These are phyloP conservation scores for Himalopsyche phryganea DNA, from an alignment of 1,140 invertebrate species.

Conservation along the genomic window DNA sequence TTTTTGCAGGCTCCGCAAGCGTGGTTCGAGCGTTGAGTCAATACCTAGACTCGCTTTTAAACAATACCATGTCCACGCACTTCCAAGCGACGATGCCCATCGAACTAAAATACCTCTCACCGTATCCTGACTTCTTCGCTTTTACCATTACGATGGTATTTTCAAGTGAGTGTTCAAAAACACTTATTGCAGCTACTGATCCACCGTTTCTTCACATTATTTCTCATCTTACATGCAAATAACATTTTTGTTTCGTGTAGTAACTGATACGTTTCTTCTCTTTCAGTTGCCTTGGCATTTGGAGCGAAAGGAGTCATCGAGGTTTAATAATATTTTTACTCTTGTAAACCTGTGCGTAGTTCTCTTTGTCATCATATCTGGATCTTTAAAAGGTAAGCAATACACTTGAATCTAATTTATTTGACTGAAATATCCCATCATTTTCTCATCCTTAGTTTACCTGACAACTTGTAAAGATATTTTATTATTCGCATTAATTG, in stretches of 20 bases:
- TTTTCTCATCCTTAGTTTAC: too few species aligned
- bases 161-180: slow-evolving; percentile 55
- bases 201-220: too few species aligned
- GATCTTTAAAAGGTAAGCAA: slow-evolving; percentile 67
- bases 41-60: slow-evolving; percentile 64
- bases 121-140: slow-evolving; percentile 68
- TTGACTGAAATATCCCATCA: too few species aligned
- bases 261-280: too few species aligned
- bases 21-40: slow-evolving; percentile 78
- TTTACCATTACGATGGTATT: slow-evolving; percentile 59
- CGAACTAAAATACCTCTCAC: slow-evolving; percentile 63
- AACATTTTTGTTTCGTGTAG: too few species aligned
- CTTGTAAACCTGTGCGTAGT: slow-evolving; percentile 80
- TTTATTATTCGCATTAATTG: too few species aligned
- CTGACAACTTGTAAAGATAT: too few species aligned
- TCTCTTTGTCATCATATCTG: slow-evolving; percentile 77
- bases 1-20: slow-evolving; percentile 69
- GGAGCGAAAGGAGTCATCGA: slow-evolving; percentile 82
- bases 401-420: too few species aligned
- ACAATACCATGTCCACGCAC: slow-evolving; percentile 55
- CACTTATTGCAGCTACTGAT: slow-evolving; percentile 2
- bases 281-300: slow-evolving; percentile 67
- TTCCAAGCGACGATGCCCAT: slow-evolving; percentile 69
- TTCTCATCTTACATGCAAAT: too few species aligned
- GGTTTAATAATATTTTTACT: slow-evolving; percentile 82